phyloP scores from a whole-genome alignment of 1,140 invertebrate species.

The Bombus impatiens region DNA sequence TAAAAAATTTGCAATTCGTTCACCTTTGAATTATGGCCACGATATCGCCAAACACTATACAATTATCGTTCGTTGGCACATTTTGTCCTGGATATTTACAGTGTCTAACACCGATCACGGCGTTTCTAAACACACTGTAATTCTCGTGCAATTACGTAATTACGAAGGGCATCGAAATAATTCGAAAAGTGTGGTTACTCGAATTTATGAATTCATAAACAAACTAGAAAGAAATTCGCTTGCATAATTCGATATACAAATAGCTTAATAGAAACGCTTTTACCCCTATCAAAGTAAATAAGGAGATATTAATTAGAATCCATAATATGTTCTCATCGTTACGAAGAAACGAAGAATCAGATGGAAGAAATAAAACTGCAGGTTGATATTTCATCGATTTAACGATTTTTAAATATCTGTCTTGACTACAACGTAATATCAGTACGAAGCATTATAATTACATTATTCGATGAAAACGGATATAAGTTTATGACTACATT shows the following conservation, averaged over 20 bases:
- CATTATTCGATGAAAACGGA: no score
- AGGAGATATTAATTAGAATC: neutral
- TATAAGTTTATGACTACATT: no score
- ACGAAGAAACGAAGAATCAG: no score
- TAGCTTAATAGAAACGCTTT: neutral
- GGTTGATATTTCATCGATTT: no score
- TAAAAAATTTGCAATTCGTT: constrained; percentile 36
- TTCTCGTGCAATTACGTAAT: neutral
- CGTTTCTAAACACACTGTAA: neutral
- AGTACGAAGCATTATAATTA: no score
- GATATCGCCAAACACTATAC: neutral
- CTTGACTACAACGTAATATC: no score
- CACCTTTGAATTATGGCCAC: no score
- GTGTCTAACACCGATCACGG: neutral
- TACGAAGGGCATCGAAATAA: neutral
- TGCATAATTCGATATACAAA: neutral
- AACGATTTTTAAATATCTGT: no score
- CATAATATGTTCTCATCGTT: neutral
- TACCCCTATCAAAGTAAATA: neutral
- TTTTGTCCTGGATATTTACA: neutral
- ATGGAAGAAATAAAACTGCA: no score
- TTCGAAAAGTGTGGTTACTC: no score
- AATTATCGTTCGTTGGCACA: neutral
- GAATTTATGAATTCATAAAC: neutral
- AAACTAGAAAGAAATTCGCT: neutral